Percentiles rank a stretch among this genome's conserved stretches.
Evolutionary conservation across 2,797 vertebrate genomes (phyloP).

Genomic region (Manis crassicaudata): DNA sequence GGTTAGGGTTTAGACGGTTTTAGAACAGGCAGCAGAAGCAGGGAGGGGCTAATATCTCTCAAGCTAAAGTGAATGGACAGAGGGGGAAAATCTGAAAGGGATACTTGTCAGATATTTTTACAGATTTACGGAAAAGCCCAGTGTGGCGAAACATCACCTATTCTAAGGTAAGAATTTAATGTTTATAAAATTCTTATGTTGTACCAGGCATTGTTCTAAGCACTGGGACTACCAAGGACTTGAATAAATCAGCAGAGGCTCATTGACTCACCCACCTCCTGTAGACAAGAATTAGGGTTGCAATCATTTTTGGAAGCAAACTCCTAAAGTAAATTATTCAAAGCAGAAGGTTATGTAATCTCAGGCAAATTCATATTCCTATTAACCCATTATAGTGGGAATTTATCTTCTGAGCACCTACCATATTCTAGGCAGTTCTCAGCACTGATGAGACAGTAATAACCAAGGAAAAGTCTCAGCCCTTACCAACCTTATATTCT

Average conservation of each 20-base stretch:
- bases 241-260: not conserved
- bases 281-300: not conserved
- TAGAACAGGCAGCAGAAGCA: not conserved
- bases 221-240: not conserved
- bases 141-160: not conserved
- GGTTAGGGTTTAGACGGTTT: not conserved
- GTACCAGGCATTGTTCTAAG: not conserved
- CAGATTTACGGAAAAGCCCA: not conserved
- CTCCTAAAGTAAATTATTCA: not conserved
- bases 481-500: not conserved
- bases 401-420: not conserved
- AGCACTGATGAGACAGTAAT: not conserved
- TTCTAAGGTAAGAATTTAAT: not conserved
- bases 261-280: not conserved
- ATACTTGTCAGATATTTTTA: not conserved
- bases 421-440: not conserved
- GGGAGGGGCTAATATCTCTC: not conserved
- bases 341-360: not conserved
- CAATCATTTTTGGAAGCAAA: not conserved
- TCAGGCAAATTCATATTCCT: conserved; percentile 8
- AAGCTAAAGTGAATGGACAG: not conserved
- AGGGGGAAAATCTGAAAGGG: not conserved
- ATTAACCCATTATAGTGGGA: not conserved
- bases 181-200: not conserved
- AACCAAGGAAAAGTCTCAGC: not conserved